Percentiles rank a stretch among this genome's conserved stretches.
These are phyloP conservation scores for Scrobipalpa costella DNA, from an alignment of 2,888 invertebrate genomes.

Conservation along the genomic window DNA sequence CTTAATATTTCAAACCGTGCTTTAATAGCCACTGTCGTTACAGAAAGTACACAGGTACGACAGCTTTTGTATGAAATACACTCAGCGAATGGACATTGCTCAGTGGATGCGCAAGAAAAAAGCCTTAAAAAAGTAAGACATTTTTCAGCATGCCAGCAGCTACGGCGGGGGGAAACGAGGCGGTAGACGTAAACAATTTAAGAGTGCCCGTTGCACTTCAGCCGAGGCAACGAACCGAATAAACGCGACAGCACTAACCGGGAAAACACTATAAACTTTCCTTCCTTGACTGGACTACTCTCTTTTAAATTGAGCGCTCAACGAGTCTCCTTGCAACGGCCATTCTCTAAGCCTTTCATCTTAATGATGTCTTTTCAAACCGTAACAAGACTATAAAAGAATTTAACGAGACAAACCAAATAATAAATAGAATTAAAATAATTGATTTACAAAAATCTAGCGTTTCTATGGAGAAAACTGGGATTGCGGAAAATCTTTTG, in stretches of 20 bases:
- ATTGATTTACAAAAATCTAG: conserved; percentile 3
- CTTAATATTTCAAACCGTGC: conserved; percentile 21
- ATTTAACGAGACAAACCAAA: conserved; percentile 44
- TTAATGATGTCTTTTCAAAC: conserved; percentile 46
- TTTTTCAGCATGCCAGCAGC: conserved; percentile 39
- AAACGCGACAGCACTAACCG: conserved; percentile 54
- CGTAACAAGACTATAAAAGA: conserved; percentile 44
- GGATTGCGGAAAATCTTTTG: conserved; percentile 23
- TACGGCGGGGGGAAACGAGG: conserved; percentile 42
- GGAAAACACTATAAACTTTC: conserved; percentile 50
- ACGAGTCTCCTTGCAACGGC: conserved; percentile 40
- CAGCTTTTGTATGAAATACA: neutral
- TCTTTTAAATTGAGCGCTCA: conserved; percentile 47
- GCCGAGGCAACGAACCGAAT: conserved; percentile 58
- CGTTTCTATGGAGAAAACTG: conserved; percentile 2
- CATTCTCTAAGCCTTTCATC: conserved; percentile 44
- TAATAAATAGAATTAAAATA: conserved; percentile 39
- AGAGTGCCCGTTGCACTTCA: conserved; percentile 60
- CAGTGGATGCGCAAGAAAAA: conserved; percentile 41
- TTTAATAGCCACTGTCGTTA: conserved; percentile 19
- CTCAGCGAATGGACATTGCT: conserved; percentile 31
- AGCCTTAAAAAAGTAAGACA: conserved; percentile 39
- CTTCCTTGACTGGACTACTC: conserved; percentile 38
- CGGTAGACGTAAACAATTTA: conserved; percentile 67
- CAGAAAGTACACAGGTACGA: conserved; percentile 6